A percentile compares a stretch with the other conserved stretches of the same genome.
phyloP scores from a whole-genome alignment of 2,113 vertebrate species.

The Sminthopsis crassicaudata region DNA sequence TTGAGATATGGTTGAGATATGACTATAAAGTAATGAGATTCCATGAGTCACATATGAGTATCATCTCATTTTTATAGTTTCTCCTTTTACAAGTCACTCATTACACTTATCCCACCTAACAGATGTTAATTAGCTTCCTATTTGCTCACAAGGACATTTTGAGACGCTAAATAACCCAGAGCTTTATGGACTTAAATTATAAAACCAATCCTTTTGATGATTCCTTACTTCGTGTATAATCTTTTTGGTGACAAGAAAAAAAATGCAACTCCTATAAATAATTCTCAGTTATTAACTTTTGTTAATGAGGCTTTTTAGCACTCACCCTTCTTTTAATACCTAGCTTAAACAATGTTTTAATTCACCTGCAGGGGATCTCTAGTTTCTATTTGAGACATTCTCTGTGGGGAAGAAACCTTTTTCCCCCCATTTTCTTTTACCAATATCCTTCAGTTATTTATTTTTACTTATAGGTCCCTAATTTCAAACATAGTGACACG shows the following conservation, averaged over 20 bases:
- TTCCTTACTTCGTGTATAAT: not conserved
- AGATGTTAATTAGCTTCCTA: slow-evolving; percentile 1
- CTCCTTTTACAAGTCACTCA: not conserved
- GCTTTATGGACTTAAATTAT: not conserved
- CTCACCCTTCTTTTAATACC: not conserved
- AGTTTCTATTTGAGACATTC: not conserved
- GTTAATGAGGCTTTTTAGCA: not conserved
- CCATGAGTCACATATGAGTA: not conserved
- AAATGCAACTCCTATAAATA: not conserved
- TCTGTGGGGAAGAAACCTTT: not conserved
- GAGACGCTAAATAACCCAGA: not conserved
- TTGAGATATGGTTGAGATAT: not conserved
- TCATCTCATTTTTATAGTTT: not conserved
- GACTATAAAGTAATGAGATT: not conserved
- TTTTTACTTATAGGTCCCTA: not conserved
- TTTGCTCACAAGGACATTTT: not conserved
- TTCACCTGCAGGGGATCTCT: not conserved
- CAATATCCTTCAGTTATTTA: not conserved
- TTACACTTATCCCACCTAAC: not conserved
- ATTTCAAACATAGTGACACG: not conserved
- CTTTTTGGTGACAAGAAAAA: not conserved
- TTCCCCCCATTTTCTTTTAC: not conserved
- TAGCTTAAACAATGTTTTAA: not conserved
- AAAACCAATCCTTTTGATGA: not conserved
- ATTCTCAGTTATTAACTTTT: not conserved